Percentiles rank a stretch among this genome's conserved stretches.
phyloP scores from a whole-genome alignment of 2,797 vertebrate species.

The Sylvia borin region DNA sequence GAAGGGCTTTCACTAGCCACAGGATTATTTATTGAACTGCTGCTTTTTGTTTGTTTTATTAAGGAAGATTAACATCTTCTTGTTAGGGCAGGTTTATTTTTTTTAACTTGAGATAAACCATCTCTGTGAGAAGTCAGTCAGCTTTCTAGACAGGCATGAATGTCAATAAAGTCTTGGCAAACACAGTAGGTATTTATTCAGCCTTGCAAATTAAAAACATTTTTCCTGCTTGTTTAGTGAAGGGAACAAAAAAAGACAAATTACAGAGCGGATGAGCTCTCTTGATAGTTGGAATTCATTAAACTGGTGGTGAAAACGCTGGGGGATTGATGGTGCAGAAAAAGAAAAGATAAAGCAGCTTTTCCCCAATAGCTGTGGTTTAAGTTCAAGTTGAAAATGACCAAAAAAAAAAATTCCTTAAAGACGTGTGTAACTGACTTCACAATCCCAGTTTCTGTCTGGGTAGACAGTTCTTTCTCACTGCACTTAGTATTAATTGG shows the following conservation, averaged over 20 bases:
- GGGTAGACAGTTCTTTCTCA: conserved; percentile 19
- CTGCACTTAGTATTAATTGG: conserved; percentile 31
- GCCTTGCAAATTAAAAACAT: conserved; percentile 68
- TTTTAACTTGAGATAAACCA: background rate
- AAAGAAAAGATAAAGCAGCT: conserved; percentile 50
- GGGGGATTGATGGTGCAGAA: conserved; percentile 55
- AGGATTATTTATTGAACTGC: background rate
- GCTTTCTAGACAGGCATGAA: conserved; percentile 40
- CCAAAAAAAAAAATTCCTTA: background rate
- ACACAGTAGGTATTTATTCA: conserved; percentile 56
- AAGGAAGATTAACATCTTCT: conserved; percentile 12
- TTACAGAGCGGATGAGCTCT: conserved; percentile 53
- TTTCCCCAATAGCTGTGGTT: conserved; percentile 32
- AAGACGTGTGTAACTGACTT: conserved; percentile 37
- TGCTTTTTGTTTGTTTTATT: conserved; percentile 16
- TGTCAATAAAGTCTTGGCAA: conserved; percentile 61
- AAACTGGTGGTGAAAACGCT: conserved; percentile 53
- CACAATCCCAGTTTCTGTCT: background rate
- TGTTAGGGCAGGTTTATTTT: background rate
- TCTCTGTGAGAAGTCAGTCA: conserved; percentile 46
- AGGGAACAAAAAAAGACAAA: conserved; percentile 62
- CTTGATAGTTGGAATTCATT: conserved; percentile 63
- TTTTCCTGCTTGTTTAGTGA: conserved; percentile 58
- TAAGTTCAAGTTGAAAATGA: conserved; percentile 43
- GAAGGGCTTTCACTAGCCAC: background rate